A percentile compares a stretch with the other conserved stretches of the same genome.
phyloP scores from a whole-genome alignment of 1,140 invertebrate genomes.

The Drosophila takahashii region DNA sequence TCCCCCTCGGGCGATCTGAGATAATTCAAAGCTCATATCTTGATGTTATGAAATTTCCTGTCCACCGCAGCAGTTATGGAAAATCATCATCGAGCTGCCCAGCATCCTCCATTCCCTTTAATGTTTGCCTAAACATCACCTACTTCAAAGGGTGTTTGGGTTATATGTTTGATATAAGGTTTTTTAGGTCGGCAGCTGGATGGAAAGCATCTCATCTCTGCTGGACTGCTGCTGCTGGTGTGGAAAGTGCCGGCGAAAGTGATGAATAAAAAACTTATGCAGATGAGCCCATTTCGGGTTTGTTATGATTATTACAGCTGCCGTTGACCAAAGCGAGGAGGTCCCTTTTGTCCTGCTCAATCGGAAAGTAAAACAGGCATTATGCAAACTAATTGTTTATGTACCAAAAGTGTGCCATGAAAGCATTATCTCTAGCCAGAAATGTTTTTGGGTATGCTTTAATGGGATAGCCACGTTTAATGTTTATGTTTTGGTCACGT shows the following conservation, averaged over 20 bases:
- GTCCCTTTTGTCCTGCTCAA: conserved; percentile 47
- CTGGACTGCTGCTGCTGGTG: conserved; percentile 19
- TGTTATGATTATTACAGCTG: conserved; percentile 81
- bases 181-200: conserved; percentile 47
- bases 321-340: conserved; percentile 24
- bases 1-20: conserved; percentile 29
- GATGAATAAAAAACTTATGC: conserved; percentile 58
- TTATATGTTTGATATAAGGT: conserved; percentile 6
- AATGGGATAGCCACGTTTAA: conserved; percentile 5
- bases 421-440: conserved; percentile 7
- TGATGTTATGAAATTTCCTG: conserved; percentile 68
- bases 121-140: conserved; percentile 73
- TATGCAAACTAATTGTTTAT: conserved; percentile 74
- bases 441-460: conserved; percentile 4
- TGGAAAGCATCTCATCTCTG: conserved; percentile 60
- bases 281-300: conserved; percentile 48
- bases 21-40: conserved; percentile 82
- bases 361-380: conserved; percentile 65
- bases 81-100: conserved; percentile 47
- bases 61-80: conserved; percentile 50
- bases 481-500: conserved; percentile 1
- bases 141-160: conserved; percentile 69
- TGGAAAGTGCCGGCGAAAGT: conserved; percentile 46
- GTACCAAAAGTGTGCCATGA: conserved; percentile 27
- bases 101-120: conserved; percentile 60